Evolutionary conservation across 2,797 vertebrate genomes (phyloP).

Genomic region (Vespertilio murinus): DNA sequence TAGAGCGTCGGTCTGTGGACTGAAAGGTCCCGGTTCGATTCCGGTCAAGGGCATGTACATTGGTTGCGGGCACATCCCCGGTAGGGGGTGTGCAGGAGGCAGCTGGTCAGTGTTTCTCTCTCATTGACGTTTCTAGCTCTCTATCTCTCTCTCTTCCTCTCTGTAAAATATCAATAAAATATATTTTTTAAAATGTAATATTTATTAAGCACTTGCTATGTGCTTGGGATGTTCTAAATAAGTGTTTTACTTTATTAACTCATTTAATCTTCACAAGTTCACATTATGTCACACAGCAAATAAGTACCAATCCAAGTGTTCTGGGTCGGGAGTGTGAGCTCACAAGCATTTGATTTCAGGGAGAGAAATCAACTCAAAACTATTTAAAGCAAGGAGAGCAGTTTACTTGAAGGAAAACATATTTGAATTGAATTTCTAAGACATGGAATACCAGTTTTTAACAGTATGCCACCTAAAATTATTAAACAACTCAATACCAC

Average conservation of each 20-base stretch:
- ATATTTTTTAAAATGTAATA: too few relatives aligned
- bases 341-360: neutral
- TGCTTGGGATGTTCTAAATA: neutral
- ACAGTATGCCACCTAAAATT: neutral
- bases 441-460: neutral
- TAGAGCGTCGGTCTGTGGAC: too few relatives aligned
- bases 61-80: too few relatives aligned
- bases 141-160: too few relatives aligned
- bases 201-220: neutral
- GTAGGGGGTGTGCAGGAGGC: too few relatives aligned
- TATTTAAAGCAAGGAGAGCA: neutral
- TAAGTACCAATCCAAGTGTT: neutral
- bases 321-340: neutral
- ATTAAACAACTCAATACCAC: neutral
- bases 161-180: too few relatives aligned
- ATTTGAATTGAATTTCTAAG: neutral
- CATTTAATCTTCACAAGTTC: neutral
- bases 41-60: too few relatives aligned
- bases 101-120: too few relatives aligned
- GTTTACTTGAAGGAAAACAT: neutral
- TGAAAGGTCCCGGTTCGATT: too few relatives aligned
- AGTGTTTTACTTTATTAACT: neutral
- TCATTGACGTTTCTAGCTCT: too few relatives aligned
- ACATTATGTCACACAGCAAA: neutral
- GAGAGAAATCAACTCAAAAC: neutral